Evolutionary conservation across 1,140 invertebrate species (phyloP), one percentile per base, ranked within the genome.

Genomic region (Bactericera cockerelli): DNA sequence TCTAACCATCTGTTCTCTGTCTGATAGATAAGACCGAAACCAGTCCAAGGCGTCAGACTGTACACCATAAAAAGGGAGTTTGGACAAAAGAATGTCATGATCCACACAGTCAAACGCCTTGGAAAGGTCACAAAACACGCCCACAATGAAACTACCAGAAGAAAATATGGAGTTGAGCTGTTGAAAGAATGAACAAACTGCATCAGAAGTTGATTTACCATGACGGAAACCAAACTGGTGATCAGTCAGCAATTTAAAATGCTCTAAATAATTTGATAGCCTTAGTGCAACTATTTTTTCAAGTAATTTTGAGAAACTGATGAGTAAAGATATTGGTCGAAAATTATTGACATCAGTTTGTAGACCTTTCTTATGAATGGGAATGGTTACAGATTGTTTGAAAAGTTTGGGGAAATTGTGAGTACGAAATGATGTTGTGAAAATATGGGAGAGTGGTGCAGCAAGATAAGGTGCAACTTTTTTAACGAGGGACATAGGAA

Each of bases 41-140:
- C 59, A 63, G 1, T 55, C 39, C 33, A 54, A 24, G 22, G 13
- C 26, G 13, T 1, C 25, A 22, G 49, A 53, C 21, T 42, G 31
- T 10, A 63, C 42, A 22, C 57, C 57, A 22, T 39, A 39, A 16
- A 26, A 53, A 16, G 19, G 25, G 19, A 63, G 14, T 56, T 59
- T 63, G 1, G 57, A 39, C 42, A 63, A 22, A 14, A 63, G 33
- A 38, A 61, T 39, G 2, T 28, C 16, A 38, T 56, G 59, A 58
- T 63, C 49, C 1, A 63, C 56, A 8, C 42, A 49, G 26, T 63
- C 57, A 58, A 63, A 63, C 11, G 59, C 59, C 25, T 61, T 61
- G 3, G 19, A 26, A 14, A 63, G n/a, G 22, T 63, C 62, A 10
- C 58, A 58, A 28, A 61, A 61, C 10, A 63, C 54, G 10, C 39